Conservation (phyloP, 2,113 vertebrate species). For the Cariama cristata region DNA sequence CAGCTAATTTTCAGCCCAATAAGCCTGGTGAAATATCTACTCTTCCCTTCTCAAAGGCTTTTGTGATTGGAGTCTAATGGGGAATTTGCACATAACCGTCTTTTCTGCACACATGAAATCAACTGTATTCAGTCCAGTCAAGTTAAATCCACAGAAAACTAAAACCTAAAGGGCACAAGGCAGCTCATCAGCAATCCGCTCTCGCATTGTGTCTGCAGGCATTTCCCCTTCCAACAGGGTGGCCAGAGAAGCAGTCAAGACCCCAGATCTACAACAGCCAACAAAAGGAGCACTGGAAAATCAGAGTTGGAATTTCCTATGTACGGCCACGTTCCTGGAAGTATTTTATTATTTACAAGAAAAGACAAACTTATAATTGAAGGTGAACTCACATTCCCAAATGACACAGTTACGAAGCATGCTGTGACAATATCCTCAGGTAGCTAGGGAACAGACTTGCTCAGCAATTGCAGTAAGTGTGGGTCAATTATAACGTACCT, state of each 20-base stretch:
- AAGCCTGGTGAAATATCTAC: not conserved
- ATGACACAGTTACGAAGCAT: not conserved
- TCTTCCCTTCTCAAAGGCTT: not conserved
- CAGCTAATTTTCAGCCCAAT: not conserved
- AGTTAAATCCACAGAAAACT: conserved; percentile 12
- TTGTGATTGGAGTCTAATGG: not conserved
- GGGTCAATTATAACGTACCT: not conserved
- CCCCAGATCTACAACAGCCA: not conserved
- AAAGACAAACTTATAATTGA: not conserved
- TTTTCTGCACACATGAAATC: not conserved
- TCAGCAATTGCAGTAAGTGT: not conserved
- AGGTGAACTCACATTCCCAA: not conserved
- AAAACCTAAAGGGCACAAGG: not conserved
- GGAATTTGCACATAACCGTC: not conserved
- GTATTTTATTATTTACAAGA: not conserved
- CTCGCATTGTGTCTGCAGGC: not conserved
- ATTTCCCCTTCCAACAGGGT: not conserved
- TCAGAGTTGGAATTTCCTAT: not conserved
- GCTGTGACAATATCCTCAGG: not conserved
- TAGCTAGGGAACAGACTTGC: not conserved
- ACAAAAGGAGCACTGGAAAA: not conserved
- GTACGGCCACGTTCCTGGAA: not conserved
- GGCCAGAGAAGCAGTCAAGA: not conserved
- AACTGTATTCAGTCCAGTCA: not conserved
- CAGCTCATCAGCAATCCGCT: conserved; percentile 25